Evolutionary conservation across 1,140 invertebrate species (phyloP).

Genomic region (Cydia strobilella): DNA sequence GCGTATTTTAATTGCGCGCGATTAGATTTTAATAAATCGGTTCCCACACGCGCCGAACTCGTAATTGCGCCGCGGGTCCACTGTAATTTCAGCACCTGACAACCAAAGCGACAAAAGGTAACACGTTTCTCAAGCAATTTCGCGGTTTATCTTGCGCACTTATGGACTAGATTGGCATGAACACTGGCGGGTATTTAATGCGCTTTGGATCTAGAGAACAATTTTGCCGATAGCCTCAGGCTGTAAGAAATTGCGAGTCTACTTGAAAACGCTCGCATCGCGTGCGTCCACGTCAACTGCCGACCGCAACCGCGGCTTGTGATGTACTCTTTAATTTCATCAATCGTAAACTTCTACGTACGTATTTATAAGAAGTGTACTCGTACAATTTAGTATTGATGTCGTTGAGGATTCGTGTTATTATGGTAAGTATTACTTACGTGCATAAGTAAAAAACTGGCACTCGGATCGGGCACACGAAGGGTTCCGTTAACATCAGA

Average conservation of each 20-base stretch:
- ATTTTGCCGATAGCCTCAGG: constrained; percentile 61
- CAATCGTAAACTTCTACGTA: constrained; percentile 73
- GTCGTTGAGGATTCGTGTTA: constrained; percentile 12
- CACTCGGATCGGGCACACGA: too few relatives aligned
- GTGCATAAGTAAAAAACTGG: not conserved
- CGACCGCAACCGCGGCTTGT: constrained; percentile 57
- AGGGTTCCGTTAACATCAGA: too few relatives aligned
- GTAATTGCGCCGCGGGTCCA: constrained; percentile 66
- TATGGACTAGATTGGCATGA: not conserved
- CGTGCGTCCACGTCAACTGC: constrained; percentile 53
- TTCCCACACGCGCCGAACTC: constrained; percentile 60
- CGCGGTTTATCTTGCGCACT: too few relatives aligned
- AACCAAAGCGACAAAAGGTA: too few relatives aligned
- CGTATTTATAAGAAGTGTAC: constrained; percentile 32
- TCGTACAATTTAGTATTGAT: constrained; percentile 7
- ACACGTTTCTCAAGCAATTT: not conserved
- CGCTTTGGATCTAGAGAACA: not conserved
- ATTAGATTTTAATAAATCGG: constrained; percentile 76
- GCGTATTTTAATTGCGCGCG: constrained; percentile 70
- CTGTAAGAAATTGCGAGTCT: constrained; percentile 62
- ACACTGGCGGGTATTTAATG: not conserved
- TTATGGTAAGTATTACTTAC: constrained; percentile 14
- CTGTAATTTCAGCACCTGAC: constrained; percentile 49
- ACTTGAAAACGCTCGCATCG: constrained; percentile 61
- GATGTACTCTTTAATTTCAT: constrained; percentile 71